Percentiles rank a stretch among this genome's conserved stretches.
Evolutionary conservation across 64 coral and sea anemone genomes (phyloP).

Genomic region (Montipora efflorescens): DNA sequence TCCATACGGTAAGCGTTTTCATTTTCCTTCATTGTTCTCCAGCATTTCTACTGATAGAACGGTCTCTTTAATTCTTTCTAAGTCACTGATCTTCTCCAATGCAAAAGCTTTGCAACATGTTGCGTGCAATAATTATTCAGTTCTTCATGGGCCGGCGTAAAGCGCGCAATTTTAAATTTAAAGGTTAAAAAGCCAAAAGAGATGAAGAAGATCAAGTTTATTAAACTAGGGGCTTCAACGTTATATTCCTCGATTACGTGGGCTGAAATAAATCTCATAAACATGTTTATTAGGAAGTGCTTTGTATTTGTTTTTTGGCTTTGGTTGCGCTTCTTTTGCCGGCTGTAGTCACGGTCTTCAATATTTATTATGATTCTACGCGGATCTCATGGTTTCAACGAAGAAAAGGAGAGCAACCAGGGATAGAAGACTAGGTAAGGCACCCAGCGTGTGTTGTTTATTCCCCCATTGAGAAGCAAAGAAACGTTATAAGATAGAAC

Average conservation of each 20-base stretch:
- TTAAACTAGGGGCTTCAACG: neutral
- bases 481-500: neutral
- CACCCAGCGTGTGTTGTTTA: neutral
- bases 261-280: conserved; percentile 21
- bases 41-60: neutral
- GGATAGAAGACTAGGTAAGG: neutral
- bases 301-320: neutral
- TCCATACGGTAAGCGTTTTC: neutral
- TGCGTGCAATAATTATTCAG: neutral
- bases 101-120: too few relatives aligned
- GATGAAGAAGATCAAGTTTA: neutral
- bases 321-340: neutral
- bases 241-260: neutral
- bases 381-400: neutral
- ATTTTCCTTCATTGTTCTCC: neutral
- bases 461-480: conserved; percentile 2
- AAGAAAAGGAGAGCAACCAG: neutral
- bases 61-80: too few relatives aligned
- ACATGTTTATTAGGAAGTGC: conserved; percentile 14
- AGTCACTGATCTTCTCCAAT: too few relatives aligned
- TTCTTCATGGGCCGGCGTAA: neutral
- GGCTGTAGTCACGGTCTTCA: neutral
- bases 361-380: conserved; percentile 6
- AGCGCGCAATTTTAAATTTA: neutral
- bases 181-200: neutral